A percentile compares a stretch with the other conserved stretches of the same genome.
These are phyloP conservation scores for Volucella zonaria DNA, from an alignment of 2,888 invertebrate genomes.

Conservation along the genomic window DNA sequence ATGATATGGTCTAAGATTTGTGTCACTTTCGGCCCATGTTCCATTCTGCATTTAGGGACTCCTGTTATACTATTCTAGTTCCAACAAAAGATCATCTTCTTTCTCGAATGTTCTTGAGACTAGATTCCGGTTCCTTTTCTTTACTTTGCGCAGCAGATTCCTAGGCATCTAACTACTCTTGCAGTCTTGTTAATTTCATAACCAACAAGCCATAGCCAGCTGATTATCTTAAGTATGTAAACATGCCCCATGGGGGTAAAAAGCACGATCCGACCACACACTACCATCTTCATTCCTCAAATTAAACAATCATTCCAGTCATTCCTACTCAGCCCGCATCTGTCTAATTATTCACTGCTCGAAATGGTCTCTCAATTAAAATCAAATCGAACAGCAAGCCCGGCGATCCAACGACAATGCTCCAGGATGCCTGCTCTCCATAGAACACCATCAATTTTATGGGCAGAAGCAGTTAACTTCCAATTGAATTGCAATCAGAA, in stretches of 20 bases:
- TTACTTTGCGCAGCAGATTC: too few relatives aligned
- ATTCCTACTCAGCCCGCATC: background rate
- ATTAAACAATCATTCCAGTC: background rate
- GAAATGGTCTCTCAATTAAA: slow-evolving; percentile 51
- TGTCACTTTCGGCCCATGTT: too few relatives aligned
- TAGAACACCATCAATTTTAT: slow-evolving; percentile 36
- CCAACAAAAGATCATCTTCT: too few relatives aligned
- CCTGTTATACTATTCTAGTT: too few relatives aligned
- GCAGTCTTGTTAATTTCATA: too few relatives aligned
- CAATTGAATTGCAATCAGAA: slow-evolving; percentile 36
- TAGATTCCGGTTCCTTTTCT: too few relatives aligned
- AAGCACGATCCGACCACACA: slow-evolving; percentile 18
- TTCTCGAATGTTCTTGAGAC: too few relatives aligned
- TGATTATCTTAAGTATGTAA: background rate
- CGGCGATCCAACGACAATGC: background rate
- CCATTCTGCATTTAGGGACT: too few relatives aligned
- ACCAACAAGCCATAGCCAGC: too few relatives aligned
- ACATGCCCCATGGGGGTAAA: too few relatives aligned
- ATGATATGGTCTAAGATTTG: too few relatives aligned
- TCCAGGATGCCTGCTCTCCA: background rate
- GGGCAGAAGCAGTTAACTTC: slow-evolving; percentile 52
- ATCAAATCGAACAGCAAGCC: background rate
- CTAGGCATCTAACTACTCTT: too few relatives aligned
- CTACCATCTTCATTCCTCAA: slow-evolving; percentile 8
- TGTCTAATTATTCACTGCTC: slow-evolving; percentile 32